phyloP scores from a whole-genome alignment of 2,797 vertebrate species.

The Sebastes minor region DNA sequence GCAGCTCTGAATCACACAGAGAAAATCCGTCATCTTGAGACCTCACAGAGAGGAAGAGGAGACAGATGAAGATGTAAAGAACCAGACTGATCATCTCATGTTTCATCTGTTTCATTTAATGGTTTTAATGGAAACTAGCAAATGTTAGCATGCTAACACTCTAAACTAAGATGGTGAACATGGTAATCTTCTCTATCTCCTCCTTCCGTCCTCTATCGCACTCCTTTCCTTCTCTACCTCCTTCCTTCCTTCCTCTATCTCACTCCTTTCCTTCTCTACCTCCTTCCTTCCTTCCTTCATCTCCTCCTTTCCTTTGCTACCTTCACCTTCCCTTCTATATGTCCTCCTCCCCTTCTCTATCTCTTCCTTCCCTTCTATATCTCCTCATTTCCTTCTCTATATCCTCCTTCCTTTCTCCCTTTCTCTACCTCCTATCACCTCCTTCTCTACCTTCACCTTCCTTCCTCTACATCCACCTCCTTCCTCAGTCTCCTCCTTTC shows the following conservation, averaged over 20 bases:
- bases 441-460: neutral
- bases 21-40: neutral
- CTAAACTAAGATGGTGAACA: too few relatives aligned
- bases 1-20: constrained; percentile 12
- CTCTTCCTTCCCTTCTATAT: neutral
- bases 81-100: neutral
- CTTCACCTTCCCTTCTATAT: too few relatives aligned
- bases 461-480: neutral
- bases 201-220: too few relatives aligned
- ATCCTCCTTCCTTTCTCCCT: neutral
- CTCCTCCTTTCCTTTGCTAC: too few relatives aligned
- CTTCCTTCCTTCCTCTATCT: too few relatives aligned
- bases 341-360: neutral
- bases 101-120: neutral
- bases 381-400: neutral
- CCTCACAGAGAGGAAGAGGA: neutral
- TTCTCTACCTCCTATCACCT: too few relatives aligned
- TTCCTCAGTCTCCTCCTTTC: too few relatives aligned
- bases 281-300: neutral
- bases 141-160: neutral
- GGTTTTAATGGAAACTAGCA: neutral
- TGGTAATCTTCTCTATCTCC: too few relatives aligned
- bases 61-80: neutral
- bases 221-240: too few relatives aligned
- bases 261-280: too few relatives aligned